These are phyloP conservation scores for Chalcis sispes DNA, from an alignment of 2,888 invertebrate genomes.

Conservation along the genomic window DNA sequence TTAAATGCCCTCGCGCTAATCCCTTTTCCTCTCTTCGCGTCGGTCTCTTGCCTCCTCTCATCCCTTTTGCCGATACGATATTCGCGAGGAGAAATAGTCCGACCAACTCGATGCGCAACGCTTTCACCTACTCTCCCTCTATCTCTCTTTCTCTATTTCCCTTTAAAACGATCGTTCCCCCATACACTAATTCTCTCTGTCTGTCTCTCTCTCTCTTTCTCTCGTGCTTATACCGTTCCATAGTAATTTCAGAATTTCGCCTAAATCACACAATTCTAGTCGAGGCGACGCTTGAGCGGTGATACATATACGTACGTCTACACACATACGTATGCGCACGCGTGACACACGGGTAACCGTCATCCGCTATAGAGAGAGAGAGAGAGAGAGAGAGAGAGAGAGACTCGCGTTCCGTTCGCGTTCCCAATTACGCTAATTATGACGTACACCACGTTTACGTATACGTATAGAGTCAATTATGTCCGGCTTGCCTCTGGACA, in stretches of 20 bases:
- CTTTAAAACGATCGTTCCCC: not conserved
- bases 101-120: too few species aligned
- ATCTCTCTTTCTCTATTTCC: not conserved
- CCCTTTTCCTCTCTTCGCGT: too few species aligned
- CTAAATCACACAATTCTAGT: constrained; percentile 50
- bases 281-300: not conserved
- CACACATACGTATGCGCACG: not conserved
- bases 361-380: not conserved
- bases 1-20: constrained; percentile 36
- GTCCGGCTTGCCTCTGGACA: constrained; percentile 15
- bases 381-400: constrained; percentile 4
- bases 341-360: too few species aligned
- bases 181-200: not conserved
- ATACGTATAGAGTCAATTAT: constrained; percentile 58
- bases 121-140: not conserved
- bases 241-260: constrained; percentile 50
- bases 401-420: constrained; percentile 19
- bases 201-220: not conserved
- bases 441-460: constrained; percentile 56
- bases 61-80: too few species aligned
- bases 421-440: constrained; percentile 60
- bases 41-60: too few species aligned
- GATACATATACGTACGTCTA: not conserved
- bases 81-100: too few species aligned
- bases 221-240: too few species aligned